Evolutionary conservation across 2,113 vertebrate genomes (phyloP), one percentile per base, ranked within the genome.

Genomic region (Vidua chalybeata): DNA sequence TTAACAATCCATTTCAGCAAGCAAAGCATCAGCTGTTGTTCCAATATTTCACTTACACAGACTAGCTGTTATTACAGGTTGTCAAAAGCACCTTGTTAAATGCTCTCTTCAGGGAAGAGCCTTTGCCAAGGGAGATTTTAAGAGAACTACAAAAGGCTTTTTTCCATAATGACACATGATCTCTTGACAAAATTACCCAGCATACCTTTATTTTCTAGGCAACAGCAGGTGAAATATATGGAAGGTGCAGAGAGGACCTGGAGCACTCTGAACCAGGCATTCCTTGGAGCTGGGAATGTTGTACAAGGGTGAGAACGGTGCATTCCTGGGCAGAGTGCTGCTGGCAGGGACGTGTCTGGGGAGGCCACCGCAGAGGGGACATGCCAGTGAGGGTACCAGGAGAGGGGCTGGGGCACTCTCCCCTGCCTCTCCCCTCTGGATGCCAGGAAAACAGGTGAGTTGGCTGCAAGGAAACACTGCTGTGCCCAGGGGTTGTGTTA

Each of bases 231-330:
- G 56, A 81, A n/a, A 41, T 18, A 37, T 0, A 46, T 2, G 46
- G 67, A 16, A 67, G 48, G 11, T 33, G n/a, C 52, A 75, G 35
- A 10, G 10, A 35, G 62, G 56, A 59, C 6, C 15, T 7, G 11
- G 11, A 48, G 69, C 11, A 2, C 16, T 3, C 37, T 45, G 87
- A 31, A 16, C 2, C 0, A 0, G 37, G 35, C 10, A 4, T 26
- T 66, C 13, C 72, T 55, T 2, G 2, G 37, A 77, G 55, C 26
- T 2, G 5, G 45, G 28, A 72, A 13, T 0, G 1, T 14, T 3
- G 31, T 1, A 2, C 0, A 0, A 87, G 24, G 20, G 13, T 20
- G 52, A 68, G n/a, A 46, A 4, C 9, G 15, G 58, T 0, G 4
- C 9, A 0, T 24, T 48, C 11, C 0, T 1, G 1, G 52, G 77